phyloP scores from a whole-genome alignment of 35 echinoderm and acorn worm species.

The Heliocidaris tuberculata region DNA sequence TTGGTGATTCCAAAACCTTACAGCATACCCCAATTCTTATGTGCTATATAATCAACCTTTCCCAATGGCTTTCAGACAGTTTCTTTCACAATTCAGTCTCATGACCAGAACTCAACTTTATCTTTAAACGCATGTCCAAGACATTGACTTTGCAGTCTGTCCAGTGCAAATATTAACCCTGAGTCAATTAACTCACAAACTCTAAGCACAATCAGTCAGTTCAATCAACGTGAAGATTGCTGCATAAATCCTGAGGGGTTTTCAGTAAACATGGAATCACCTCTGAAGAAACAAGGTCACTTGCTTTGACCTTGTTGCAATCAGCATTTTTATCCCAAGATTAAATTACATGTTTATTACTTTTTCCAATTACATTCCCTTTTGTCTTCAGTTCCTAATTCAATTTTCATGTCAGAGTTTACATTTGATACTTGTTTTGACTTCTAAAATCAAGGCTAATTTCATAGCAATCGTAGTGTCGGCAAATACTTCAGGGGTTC shows the following conservation, averaged over 20 bases:
- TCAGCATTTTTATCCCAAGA: background rate
- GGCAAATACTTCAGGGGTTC: too few species aligned
- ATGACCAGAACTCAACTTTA: too few species aligned
- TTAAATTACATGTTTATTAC: too few species aligned
- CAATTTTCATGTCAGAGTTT: background rate
- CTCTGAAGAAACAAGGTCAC: background rate
- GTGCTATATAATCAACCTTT: too few species aligned
- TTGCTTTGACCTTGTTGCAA: background rate
- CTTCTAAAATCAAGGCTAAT: too few species aligned
- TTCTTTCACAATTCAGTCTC: too few species aligned
- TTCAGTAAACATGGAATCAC: background rate
- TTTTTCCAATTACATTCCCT: too few species aligned
- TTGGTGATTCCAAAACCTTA: too few species aligned
- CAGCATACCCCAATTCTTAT: too few species aligned
- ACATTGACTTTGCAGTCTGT: background rate
- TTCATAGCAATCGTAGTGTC: too few species aligned
- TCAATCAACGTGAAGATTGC: background rate
- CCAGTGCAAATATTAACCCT: background rate
- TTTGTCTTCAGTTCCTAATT: background rate
- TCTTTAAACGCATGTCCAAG: background rate
- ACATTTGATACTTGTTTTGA: too few species aligned
- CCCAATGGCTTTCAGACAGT: too few species aligned
- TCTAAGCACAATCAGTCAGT: background rate
- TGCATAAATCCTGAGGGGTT: background rate
- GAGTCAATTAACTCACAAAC: background rate